These are phyloP conservation scores for Lerema accius DNA, from an alignment of 1,140 invertebrate species.

Conservation along the genomic window DNA sequence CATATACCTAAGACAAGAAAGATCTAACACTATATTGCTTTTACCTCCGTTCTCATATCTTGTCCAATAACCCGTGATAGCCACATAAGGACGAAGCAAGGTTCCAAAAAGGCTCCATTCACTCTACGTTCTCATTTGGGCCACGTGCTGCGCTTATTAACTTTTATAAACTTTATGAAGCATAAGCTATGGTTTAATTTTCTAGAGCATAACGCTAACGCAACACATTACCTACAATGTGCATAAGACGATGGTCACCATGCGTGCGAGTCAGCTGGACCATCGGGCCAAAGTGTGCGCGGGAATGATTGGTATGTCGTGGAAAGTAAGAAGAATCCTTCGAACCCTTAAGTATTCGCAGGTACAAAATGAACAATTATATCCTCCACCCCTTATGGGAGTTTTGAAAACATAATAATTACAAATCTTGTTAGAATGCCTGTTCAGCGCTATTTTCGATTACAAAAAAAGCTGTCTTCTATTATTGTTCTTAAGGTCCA, in stretches of 20 bases:
- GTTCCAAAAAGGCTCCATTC: background rate
- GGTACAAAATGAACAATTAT: no score
- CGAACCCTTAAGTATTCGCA: no score
- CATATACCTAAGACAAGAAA: no score
- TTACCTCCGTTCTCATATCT: background rate
- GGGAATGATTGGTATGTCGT: no score
- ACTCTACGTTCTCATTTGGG: conserved; percentile 10
- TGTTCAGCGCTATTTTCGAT: no score
- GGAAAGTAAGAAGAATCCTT: no score
- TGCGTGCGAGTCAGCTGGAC: background rate
- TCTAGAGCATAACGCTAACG: conserved; percentile 26
- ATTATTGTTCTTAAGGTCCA: no score
- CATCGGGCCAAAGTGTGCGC: no score
- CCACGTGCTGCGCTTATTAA: conserved; percentile 23
- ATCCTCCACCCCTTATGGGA: no score
- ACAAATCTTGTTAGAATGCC: no score
- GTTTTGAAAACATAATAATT: no score
- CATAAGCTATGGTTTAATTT: conserved; percentile 30
- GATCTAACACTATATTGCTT: background rate
- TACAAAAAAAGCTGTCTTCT: no score
- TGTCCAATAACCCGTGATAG: background rate
- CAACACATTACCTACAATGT: conserved; percentile 7
- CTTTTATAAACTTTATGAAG: conserved; percentile 25
- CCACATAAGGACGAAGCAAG: background rate
- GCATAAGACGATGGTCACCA: background rate